These are phyloP conservation scores for Podarcis lilfordi DNA, from an alignment of 2,797 vertebrate species.

Conservation along the genomic window DNA sequence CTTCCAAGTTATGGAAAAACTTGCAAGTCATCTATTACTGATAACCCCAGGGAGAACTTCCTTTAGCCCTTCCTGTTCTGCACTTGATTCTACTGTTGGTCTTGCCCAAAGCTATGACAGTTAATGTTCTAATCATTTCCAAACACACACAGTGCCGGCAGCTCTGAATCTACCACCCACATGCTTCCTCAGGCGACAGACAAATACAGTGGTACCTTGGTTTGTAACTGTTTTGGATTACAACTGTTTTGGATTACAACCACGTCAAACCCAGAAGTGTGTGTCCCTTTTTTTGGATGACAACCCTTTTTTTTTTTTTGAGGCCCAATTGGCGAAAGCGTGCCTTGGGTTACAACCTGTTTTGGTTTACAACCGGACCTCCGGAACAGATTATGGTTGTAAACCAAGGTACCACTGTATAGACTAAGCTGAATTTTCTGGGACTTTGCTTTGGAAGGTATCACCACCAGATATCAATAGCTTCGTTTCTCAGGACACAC, in stretches of 20 bases:
- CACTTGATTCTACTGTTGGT: neutral
- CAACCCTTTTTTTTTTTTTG: no score
- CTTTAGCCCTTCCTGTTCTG: neutral
- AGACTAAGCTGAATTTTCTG: constrained; percentile 40
- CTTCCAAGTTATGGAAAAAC: neutral
- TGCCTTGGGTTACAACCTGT: no score
- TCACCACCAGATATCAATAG: constrained; percentile 20
- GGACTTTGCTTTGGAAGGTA: neutral
- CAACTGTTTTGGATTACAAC: no score
- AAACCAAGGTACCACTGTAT: no score
- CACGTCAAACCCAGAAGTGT: no score
- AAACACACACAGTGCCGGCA: constrained; percentile 22
- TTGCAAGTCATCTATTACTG: constrained; percentile 7
- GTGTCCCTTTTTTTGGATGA: no score
- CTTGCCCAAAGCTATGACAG: constrained; percentile 31
- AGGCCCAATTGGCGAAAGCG: no score
- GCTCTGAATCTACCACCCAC: neutral
- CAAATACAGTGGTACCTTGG: neutral
- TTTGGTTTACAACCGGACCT: no score
- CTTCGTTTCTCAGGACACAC: constrained; percentile 1
- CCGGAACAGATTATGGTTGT: no score
- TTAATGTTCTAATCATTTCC: constrained; percentile 52
- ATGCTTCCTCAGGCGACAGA: neutral
- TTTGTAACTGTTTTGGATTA: no score
- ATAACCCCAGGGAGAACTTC: neutral